Percentiles rank a stretch among this genome's conserved stretches.
Conservation (phyloP, 53 echinoderm and acorn worm genomes). For the Echinarachnius parma region DNA sequence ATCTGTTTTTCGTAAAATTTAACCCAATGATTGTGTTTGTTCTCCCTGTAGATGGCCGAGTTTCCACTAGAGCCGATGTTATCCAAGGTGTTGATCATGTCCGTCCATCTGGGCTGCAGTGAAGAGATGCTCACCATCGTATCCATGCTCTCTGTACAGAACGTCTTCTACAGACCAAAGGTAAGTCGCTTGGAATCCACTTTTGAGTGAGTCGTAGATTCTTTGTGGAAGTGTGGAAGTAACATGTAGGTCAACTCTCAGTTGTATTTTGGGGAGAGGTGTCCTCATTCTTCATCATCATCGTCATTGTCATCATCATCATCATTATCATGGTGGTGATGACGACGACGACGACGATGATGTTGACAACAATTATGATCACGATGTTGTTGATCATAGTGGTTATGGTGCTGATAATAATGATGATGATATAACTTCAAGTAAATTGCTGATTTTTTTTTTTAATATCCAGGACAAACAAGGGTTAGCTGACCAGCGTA, state of each 20-base stretch:
- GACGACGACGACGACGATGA: too few species aligned
- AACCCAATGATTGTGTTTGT: too few species aligned
- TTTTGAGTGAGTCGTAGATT: not conserved
- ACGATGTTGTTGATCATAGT: too few species aligned
- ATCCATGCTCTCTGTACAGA: constrained; percentile 99
- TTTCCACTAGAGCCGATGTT: constrained; percentile 98
- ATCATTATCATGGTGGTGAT: too few species aligned
- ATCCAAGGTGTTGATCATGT: constrained; percentile 98
- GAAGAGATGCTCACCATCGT: constrained; percentile 97
- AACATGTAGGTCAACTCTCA: too few species aligned
- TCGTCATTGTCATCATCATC: too few species aligned
- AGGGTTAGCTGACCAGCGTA: constrained; percentile 95
- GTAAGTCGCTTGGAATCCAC: constrained; percentile 28
- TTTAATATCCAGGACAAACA: constrained; percentile 81
- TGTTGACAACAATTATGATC: too few species aligned
- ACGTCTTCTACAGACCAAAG: constrained; percentile 99
- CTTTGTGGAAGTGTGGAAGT: not conserved
- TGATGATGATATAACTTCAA: too few species aligned
- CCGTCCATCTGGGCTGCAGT: constrained; percentile 91
- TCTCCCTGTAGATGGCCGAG: constrained; percentile 84
- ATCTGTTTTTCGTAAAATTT: too few species aligned
- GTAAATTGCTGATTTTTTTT: too few species aligned
- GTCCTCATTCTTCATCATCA: too few species aligned
- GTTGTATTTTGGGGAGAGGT: too few species aligned
- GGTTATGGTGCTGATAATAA: not conserved